Base-by-base conservation (phyloP, 2,888 invertebrate species). In the Caenorhabditis sp. region DNA sequence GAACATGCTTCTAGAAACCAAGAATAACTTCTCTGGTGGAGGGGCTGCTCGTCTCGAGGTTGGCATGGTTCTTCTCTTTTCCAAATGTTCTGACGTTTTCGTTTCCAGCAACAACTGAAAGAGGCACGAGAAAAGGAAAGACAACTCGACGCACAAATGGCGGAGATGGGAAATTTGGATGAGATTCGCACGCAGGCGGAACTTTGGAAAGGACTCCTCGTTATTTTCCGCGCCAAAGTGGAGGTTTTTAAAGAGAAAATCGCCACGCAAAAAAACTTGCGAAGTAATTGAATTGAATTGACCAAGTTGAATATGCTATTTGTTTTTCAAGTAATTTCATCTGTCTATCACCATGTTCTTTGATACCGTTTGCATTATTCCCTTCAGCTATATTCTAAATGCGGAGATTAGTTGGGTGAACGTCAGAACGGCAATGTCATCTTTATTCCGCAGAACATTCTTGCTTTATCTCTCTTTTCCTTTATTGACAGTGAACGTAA, bases 171-270 rank as follows among this genome's bases (percentile, higher is more conserved):
- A 0, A 64, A 64, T 22, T 11, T 76, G 13, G 71, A 70, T n/a
- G 47, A 56, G 18, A 26, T 44, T 15, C 62, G 71, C 8, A 4
- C 13, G 55, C 82, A 82, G 53, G 18, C 53, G 1, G 82, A 76
- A 51, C 15, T 55, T 20, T 82, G 82, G 82, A 68, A 56, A 53
- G 62, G 20, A 8, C 53, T 82, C 5, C n/a, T 20, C 26, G 15
- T 20, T 0, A 44, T 82, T 61, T 82, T 77, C 18, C 51, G 71
- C n/a, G 28, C 44, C 22, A 82, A 82, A 51, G 22, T 68, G 5
- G 74, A 56, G 13, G 32, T 69, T 56, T 62, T 37, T 15, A 55
- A 62, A 50, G 80, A 72, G 15, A 79, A 50, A 70, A 11, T 9
- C 47, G 55, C 37, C 53, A 24, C 50, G n/a, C 37, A 53, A 20